These are phyloP conservation scores for Drosophila hamatofila DNA, from an alignment of 2,888 invertebrate species.

Conservation along the genomic window DNA sequence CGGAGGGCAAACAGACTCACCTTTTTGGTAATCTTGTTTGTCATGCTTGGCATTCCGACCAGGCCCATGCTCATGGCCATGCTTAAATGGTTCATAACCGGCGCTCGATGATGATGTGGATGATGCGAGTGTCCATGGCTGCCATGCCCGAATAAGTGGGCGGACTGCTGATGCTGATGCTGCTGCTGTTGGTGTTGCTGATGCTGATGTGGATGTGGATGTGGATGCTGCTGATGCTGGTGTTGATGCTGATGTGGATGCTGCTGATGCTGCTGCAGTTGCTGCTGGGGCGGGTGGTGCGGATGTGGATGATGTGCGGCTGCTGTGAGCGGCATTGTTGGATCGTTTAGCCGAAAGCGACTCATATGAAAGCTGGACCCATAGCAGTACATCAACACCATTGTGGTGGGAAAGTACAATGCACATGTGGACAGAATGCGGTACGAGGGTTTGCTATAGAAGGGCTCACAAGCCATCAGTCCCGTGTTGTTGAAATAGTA, in stretches of 20 bases:
- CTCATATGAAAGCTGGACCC: conserved; percentile 95
- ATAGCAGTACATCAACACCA: conserved; percentile 96
- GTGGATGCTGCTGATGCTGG: neutral
- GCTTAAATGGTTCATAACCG: conserved; percentile 83
- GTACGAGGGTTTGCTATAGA: conserved; percentile 90
- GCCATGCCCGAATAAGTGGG: conserved; percentile 54
- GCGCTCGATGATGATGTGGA: conserved; percentile 71
- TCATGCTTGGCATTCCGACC: conserved; percentile 76
- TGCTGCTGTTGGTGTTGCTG: conserved; percentile 63
- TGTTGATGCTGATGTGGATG: conserved; percentile 44
- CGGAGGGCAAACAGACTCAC: conserved; percentile 50
- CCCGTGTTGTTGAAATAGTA: conserved; percentile 95
- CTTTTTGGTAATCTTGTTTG: conserved; percentile 83
- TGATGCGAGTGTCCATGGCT: conserved; percentile 66
- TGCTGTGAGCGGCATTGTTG: conserved; percentile 85
- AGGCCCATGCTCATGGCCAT: conserved; percentile 85
- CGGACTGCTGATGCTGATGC: conserved; percentile 65
- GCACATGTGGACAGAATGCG: conserved; percentile 94
- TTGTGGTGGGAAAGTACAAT: conserved; percentile 95
- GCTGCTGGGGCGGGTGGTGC: conserved; percentile 63
- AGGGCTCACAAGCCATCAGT: conserved; percentile 94
- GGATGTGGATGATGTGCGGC: conserved; percentile 83
- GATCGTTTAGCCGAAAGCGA: conserved; percentile 88
- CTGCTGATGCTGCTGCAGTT: conserved; percentile 58
- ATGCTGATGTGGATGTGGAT: neutral